These are phyloP conservation scores for Melinopterus prodromus DNA, from an alignment of 2,888 invertebrate species.

Conservation along the genomic window DNA sequence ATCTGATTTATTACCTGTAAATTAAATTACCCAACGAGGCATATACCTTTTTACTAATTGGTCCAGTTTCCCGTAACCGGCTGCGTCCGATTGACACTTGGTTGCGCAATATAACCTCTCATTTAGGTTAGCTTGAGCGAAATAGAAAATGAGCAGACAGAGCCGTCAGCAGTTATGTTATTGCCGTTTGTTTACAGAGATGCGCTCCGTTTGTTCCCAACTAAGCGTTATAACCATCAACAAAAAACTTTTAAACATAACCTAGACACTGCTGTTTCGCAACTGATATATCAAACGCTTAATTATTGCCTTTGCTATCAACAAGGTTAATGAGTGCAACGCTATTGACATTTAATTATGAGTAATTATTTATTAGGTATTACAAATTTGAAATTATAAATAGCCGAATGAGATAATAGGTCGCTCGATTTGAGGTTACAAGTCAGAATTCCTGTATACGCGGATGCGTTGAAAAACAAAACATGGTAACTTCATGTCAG, in stretches of 20 bases:
- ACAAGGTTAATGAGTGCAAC: background rate
- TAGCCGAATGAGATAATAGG: background rate
- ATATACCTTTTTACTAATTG: background rate
- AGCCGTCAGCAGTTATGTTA: background rate
- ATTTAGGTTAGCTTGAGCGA: background rate
- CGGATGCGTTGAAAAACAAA: background rate
- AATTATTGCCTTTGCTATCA: background rate
- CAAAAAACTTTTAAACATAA: background rate
- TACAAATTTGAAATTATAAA: background rate
- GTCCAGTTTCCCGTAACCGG: background rate
- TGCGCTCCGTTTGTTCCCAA: background rate
- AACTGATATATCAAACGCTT: background rate
- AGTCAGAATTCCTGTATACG: background rate
- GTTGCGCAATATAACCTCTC: background rate
- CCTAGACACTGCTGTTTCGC: background rate
- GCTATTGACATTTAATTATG: background rate
- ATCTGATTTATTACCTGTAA: background rate
- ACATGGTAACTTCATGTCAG: background rate
- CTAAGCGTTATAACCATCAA: background rate
- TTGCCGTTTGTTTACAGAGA: background rate
- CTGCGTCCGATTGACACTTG: background rate
- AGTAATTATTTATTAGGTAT: background rate
- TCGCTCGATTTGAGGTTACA: background rate
- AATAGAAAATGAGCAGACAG: background rate
- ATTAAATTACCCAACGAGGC: slow-evolving; percentile 4